Evolutionary conservation across 2,888 invertebrate species (phyloP).

Genomic region (Zhuqinia jingwanae): DNA sequence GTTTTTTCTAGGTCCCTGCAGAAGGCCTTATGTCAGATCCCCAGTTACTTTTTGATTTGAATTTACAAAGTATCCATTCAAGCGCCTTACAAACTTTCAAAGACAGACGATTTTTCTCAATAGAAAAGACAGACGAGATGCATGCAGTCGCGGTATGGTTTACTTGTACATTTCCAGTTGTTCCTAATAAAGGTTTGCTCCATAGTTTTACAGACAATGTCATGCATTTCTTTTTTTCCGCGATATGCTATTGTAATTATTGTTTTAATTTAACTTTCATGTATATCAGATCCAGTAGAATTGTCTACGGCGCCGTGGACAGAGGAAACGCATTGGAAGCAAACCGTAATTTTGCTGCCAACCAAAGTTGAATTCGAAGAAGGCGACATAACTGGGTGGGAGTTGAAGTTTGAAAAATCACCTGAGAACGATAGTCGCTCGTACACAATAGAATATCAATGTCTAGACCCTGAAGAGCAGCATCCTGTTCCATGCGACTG

Average conservation of each 20-base stretch:
- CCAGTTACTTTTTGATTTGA: slow-evolving; percentile 86
- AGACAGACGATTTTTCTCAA: slow-evolving; percentile 85
- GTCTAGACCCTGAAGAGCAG: slow-evolving; percentile 87
- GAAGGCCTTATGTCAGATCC: slow-evolving; percentile 86
- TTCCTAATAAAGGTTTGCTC: slow-evolving; percentile 47
- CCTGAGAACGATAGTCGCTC: slow-evolving; percentile 81
- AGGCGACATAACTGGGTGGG: slow-evolving; percentile 80
- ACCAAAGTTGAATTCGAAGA: slow-evolving; percentile 83
- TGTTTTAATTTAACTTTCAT: slow-evolving; percentile 2
- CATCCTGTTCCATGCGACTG: slow-evolving; percentile 91
- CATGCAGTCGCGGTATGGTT: slow-evolving; percentile 89
- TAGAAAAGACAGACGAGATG: slow-evolving; percentile 83
- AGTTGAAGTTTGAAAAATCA: slow-evolving; percentile 81
- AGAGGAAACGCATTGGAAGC: slow-evolving; percentile 87
- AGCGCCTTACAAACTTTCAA: slow-evolving; percentile 85
- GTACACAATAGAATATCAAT: slow-evolving; percentile 87
- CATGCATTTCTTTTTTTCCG: not conserved
- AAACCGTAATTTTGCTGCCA: slow-evolving; percentile 89
- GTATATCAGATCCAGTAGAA: slow-evolving; percentile 69
- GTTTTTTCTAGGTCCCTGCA: slow-evolving; percentile 78
- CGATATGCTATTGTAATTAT: not conserved
- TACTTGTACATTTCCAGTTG: slow-evolving; percentile 86
- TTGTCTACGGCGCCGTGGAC: slow-evolving; percentile 81
- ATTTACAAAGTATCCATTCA: slow-evolving; percentile 85
- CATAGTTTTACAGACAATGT: too few species aligned